Evolutionary conservation across 2,113 vertebrate genomes (phyloP).

Genomic region (Dromas ardeola): DNA sequence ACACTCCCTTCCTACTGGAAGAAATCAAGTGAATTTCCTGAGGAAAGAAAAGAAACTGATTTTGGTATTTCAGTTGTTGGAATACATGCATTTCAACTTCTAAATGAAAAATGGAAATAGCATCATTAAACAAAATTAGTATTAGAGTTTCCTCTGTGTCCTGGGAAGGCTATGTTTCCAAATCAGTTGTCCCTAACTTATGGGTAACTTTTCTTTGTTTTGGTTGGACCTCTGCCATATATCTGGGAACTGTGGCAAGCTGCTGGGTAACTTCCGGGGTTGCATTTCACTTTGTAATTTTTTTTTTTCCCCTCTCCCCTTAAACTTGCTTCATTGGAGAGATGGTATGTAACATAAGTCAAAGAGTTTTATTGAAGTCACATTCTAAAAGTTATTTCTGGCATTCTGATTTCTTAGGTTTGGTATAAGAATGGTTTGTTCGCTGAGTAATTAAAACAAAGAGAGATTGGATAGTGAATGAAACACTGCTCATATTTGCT

Average conservation of each 20-base stretch:
- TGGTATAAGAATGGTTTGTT: not conserved
- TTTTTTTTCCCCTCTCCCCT: not conserved
- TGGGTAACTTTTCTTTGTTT: not conserved
- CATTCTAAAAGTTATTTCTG: not conserved
- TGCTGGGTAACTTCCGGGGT: not conserved
- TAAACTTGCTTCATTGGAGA: not conserved
- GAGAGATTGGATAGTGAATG: not conserved
- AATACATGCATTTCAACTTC: not conserved
- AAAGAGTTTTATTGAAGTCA: not conserved
- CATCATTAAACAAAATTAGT: not conserved
- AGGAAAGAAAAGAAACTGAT: not conserved
- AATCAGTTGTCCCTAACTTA: not conserved
- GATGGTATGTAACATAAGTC: not conserved
- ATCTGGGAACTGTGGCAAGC: not conserved
- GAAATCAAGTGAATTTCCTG: not conserved
- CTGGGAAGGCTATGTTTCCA: not conserved
- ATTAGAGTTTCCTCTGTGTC: not conserved
- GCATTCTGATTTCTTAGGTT: not conserved
- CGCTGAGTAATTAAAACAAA: not conserved
- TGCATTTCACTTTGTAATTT: not conserved
- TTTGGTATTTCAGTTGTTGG: not conserved
- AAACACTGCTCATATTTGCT: not conserved
- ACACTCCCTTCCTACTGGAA: not conserved
- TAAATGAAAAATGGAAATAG: not conserved
- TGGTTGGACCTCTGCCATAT: not conserved